Conservation (phyloP, 2,888 invertebrate species). For the Drosophila ezoana region DNA sequence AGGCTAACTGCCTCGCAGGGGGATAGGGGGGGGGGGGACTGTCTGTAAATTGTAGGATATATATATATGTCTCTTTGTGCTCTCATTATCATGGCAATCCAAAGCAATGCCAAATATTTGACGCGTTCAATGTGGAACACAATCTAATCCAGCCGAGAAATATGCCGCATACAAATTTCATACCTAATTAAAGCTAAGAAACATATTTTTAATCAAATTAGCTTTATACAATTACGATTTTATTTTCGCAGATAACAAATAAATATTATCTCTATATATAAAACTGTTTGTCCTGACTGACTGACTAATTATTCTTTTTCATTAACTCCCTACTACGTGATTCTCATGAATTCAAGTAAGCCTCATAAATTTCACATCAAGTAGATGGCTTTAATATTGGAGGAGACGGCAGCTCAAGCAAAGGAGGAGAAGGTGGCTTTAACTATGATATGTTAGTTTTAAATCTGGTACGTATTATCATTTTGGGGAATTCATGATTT, state of each 20-base stretch:
- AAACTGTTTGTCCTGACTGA: too few species aligned
- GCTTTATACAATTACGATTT: neutral
- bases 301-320: too few species aligned
- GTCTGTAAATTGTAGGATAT: conserved; percentile 27
- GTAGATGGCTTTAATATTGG: too few species aligned
- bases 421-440: too few species aligned
- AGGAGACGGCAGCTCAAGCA: too few species aligned
- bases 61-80: conserved; percentile 3
- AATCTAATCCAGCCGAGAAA: conserved; percentile 21
- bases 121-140: conserved; percentile 14
- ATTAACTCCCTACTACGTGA: too few species aligned
- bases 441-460: too few species aligned
- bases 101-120: conserved; percentile 50
- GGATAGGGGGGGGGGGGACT: neutral
- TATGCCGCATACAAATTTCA: conserved; percentile 3
- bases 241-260: neutral
- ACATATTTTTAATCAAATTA: neutral
- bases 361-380: too few species aligned
- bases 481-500: too few species aligned
- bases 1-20: neutral
- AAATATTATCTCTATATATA: too few species aligned
- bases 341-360: too few species aligned
- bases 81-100: conserved; percentile 41
- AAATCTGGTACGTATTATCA: too few species aligned
- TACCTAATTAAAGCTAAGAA: conserved; percentile 19